Conservation (phyloP, 2,888 invertebrate genomes). For the Dryobotodes eremita region DNA sequence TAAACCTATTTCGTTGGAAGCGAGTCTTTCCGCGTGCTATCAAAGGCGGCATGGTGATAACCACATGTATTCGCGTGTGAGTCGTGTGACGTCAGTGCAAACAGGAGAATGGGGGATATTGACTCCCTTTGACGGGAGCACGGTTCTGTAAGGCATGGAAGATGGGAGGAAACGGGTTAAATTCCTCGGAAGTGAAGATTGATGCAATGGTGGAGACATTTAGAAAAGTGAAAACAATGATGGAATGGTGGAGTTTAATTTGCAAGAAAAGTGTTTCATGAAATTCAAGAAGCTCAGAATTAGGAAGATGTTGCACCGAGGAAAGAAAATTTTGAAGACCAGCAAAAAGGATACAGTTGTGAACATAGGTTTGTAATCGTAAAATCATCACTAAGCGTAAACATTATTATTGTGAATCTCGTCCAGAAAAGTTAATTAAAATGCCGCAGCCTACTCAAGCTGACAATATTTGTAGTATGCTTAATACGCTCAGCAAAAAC, state of each 20-base stretch:
- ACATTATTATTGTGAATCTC: too few relatives aligned
- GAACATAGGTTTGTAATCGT: too few relatives aligned
- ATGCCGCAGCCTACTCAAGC: too few relatives aligned
- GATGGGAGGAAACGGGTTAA: background rate
- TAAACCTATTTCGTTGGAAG: conserved; percentile 21
- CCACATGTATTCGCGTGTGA: conserved; percentile 35
- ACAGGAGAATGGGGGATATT: conserved; percentile 54
- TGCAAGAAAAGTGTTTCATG: too few relatives aligned
- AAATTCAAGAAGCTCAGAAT: background rate
- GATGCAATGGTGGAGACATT: background rate
- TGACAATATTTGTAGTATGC: too few relatives aligned
- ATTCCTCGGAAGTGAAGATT: background rate
- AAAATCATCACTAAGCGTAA: too few relatives aligned
- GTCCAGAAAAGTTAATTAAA: too few relatives aligned
- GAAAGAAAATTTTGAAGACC: too few relatives aligned
- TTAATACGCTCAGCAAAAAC: too few relatives aligned
- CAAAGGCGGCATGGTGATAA: conserved; percentile 49
- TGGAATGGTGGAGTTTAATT: background rate
- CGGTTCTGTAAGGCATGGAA: background rate
- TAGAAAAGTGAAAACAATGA: background rate
- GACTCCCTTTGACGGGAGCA: conserved; percentile 51
- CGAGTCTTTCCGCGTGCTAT: conserved; percentile 7
- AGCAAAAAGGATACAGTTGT: too few relatives aligned
- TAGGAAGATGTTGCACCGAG: background rate
- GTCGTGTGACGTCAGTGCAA: conserved; percentile 36